Evolutionary conservation across 2,888 invertebrate species (phyloP).

Genomic region (Apotomis turbidana): DNA sequence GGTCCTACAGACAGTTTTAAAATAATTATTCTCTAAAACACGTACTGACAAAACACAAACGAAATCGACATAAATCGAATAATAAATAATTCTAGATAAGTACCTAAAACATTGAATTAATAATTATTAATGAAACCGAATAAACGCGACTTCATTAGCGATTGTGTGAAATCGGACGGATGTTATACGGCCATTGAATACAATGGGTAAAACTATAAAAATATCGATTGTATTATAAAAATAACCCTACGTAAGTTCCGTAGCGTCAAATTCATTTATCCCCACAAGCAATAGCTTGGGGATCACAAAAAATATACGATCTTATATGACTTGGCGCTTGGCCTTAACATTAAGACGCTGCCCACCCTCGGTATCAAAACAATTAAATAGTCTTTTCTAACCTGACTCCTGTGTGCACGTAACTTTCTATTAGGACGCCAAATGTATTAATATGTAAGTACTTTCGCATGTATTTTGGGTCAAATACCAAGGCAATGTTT

Average conservation of each 20-base stretch:
- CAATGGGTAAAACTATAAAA: constrained; percentile 30
- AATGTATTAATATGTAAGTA: too few relatives aligned
- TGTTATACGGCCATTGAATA: constrained; percentile 29
- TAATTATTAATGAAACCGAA: constrained; percentile 45
- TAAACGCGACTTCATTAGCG: constrained; percentile 12
- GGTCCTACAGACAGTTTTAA: constrained; percentile 14
- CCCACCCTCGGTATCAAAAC: too few relatives aligned
- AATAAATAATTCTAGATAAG: constrained; percentile 55
- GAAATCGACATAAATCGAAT: constrained; percentile 56
- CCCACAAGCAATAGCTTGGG: neutral
- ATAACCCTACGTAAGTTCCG: constrained; percentile 8
- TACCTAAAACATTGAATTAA: constrained; percentile 42
- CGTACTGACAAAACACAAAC: constrained; percentile 52
- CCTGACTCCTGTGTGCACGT: too few relatives aligned
- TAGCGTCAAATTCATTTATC: neutral
- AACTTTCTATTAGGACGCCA: too few relatives aligned
- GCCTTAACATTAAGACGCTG: too few relatives aligned
- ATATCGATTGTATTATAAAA: constrained; percentile 29
- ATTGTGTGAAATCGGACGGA: constrained; percentile 33
- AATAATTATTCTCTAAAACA: constrained; percentile 43
- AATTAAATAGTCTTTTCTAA: too few relatives aligned
- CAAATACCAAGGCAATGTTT: neutral
- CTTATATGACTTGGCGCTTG: too few relatives aligned
- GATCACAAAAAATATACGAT: neutral
- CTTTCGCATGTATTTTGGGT: too few relatives aligned